Evolutionary conservation across 1,140 invertebrate genomes (phyloP), one percentile per base, ranked within the genome.

Genomic region (Drosophila navojoa): DNA sequence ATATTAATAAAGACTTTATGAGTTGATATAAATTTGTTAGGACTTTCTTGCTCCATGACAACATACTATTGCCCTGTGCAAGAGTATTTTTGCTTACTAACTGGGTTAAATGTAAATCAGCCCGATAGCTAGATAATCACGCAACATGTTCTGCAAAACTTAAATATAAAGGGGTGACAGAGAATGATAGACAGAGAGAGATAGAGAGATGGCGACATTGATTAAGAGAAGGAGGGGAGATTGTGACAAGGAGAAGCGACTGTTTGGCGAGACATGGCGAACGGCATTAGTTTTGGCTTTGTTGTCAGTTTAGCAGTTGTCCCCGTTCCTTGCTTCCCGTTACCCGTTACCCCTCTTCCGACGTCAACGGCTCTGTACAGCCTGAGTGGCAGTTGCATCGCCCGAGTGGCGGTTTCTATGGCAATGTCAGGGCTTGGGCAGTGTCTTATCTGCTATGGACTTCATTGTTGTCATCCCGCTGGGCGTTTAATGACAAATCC

Each of bases 61-160:
- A 6, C 9, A 27, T 49, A n/a, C n/a, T 10, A 49, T 10, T 19
- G 40, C 19, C 19, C n/a, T 45, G 15, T 44, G 38, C n/a, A 13
- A 47, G 42, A 10, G 57, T 59, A 32, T 60, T 16, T 42, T 45
- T 45, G 42, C 42, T 16, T 45, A 53, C 22, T 16, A 79, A 79
- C 62, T 79, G 59, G 80, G 72, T 76, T 69, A 73, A 76, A 84
- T 84, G 80, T 72, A 84, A 84, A 84, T 84, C 59, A 73, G 58
- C 54, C 25, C 15, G 60, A 49, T 63, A 35, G 50, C 22, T 44
- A 63, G 68, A 71, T 71, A 71, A 63, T 71, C 60, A 71, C 55
- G 38, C 55, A 60, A 60, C 11, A 45, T 69, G 55, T 44, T 32
- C 32, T 38, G 42, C 53, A 47, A 57, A 54, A 42, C 49, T 47